Evolutionary conservation across 1,140 invertebrate species (phyloP).

Genomic region (Rhagoletis pomonella): DNA sequence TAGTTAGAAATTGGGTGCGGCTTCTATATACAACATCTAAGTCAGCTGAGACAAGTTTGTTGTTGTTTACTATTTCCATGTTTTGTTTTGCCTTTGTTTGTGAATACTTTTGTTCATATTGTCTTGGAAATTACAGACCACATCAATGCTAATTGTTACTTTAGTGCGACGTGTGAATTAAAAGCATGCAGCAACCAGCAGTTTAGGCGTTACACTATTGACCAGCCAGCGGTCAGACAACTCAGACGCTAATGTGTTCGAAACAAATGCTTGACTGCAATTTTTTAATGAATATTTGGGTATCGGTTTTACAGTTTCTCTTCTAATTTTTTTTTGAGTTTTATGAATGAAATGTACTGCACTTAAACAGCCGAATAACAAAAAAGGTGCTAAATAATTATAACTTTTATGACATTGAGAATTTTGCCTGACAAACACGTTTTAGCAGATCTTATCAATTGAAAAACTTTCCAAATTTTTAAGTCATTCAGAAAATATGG

Average conservation of each 20-base stretch:
- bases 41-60: not conserved
- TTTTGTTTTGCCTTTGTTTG: not conserved
- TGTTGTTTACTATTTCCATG: not conserved
- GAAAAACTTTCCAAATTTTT: too few relatives aligned
- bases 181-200: not conserved
- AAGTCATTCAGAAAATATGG: too few relatives aligned
- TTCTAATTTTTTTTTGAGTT: not conserved
- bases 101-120: not conserved
- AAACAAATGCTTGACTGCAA: constrained; percentile 37
- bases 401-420: not conserved
- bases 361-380: not conserved
- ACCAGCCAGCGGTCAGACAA: not conserved
- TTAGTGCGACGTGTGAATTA: constrained; percentile 14
- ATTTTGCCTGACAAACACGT: not conserved
- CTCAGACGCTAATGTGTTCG: too few relatives aligned
- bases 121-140: constrained; percentile 42
- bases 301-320: not conserved
- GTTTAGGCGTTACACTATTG: not conserved
- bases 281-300: constrained; percentile 17
- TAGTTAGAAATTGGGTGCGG: constrained; percentile 45
- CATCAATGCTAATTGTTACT: constrained; percentile 42
- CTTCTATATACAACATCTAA: not conserved
- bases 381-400: not conserved
- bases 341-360: constrained; percentile 1
- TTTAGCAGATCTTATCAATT: too few relatives aligned